Evolutionary conservation across 2,888 invertebrate species (phyloP), one percentile per base, ranked within the genome.

Genomic region (Volucella inflata): DNA sequence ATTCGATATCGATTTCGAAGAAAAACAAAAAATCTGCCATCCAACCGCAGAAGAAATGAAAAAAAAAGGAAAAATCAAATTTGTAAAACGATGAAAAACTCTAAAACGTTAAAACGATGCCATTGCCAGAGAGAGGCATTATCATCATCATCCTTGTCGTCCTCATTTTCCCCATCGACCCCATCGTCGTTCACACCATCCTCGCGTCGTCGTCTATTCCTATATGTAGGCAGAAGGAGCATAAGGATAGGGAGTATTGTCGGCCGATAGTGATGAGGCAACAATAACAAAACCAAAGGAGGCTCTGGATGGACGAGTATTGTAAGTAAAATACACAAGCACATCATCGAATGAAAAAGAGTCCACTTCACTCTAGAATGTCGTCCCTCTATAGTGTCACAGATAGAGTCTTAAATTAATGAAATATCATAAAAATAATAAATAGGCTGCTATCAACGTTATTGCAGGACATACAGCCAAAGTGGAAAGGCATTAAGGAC

Each of bases 391-490:
- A 67, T 72, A 82, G 65, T 62, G 67, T 55, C 62, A 62, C 62
- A 64, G 85, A 85, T 72, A 68, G 75, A 80, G 85, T 81, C 83
- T 79, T 87, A 87, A 87, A 87, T 87, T 88, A 88, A 88, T 88
- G 88, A 87, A 88, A 88, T 87, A 87, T 88, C 88, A 88, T 88
- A 88, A 88, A 88, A 87, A 82, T 88, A 87, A 87, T 87, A 88
- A 88, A 88, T 87, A 78, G 84, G 75, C 84, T 78, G 87, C 87
- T 87, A 88, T 88, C 88, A 88, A 71, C 87, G 87, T 84, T 87
- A 88, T 88, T 79, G 76, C 87, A 87, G 87, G 87, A 87, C 82
- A 84, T 85, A 75, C 42, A 80, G 48, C 51, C 70, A 60, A 65
- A 75, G 59, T 68, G 42, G 65, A 55, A 65, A 48, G 71, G 79